Conservation (phyloP, 2,888 invertebrate genomes). For the Ommatoiulus sabulosus region DNA sequence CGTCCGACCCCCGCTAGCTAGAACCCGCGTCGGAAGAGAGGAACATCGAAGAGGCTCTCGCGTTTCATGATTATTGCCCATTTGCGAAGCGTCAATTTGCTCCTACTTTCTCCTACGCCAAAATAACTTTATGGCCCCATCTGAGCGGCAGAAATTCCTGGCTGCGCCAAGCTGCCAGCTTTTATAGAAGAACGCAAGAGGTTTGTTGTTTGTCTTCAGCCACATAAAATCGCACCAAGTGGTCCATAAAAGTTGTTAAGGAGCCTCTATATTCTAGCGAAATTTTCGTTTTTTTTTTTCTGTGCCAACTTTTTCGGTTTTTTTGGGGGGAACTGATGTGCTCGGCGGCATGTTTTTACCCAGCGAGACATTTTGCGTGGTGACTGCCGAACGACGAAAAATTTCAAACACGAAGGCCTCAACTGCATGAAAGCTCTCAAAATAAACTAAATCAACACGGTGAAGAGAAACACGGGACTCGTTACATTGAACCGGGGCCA, state of each 20-base stretch:
- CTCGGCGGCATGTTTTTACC: conserved; percentile 5
- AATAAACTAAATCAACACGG: conserved; percentile 43
- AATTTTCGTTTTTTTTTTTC: neutral
- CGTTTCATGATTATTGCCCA: conserved; percentile 10
- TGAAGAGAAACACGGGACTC: conserved; percentile 36
- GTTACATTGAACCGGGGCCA: conserved; percentile 30
- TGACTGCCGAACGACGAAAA: neutral
- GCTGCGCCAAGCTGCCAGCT: neutral
- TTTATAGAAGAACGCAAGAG: neutral
- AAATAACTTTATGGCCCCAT: neutral
- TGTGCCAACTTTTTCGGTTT: neutral
- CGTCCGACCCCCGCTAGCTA: neutral
- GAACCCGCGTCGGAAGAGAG: too few relatives aligned
- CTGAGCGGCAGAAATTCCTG: neutral
- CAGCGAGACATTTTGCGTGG: conserved; percentile 19
- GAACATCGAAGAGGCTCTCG: neutral
- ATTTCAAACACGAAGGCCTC: conserved; percentile 16
- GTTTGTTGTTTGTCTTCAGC: conserved; percentile 16
- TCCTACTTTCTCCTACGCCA: neutral
- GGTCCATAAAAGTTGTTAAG: conserved; percentile 37
- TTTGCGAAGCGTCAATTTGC: conserved; percentile 36
- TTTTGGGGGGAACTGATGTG: too few relatives aligned
- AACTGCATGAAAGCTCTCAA: neutral
- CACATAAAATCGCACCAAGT: conserved; percentile 35
- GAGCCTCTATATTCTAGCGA: conserved; percentile 11